Evolutionary conservation across 2,888 invertebrate species (phyloP), one percentile per base, ranked within the genome.

Genomic region (Caenorhabditis wallacei): DNA sequence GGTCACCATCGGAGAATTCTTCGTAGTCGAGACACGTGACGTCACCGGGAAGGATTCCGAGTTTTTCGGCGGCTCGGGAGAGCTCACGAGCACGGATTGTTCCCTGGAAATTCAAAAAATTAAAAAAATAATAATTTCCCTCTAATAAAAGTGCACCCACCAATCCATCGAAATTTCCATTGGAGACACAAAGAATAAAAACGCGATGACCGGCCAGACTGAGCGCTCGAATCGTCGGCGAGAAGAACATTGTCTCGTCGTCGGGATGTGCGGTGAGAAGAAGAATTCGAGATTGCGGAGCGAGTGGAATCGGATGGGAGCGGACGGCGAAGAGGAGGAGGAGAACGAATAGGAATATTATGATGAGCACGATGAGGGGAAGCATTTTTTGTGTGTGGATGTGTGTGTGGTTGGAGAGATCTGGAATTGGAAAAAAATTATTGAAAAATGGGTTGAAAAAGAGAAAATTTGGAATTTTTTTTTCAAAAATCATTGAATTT

Each of bases 221-320:
- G 1, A 87, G 79, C 10, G 80, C 82, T n/a, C 84, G 75, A 43
- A 88, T 74, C 0, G 82, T 84, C 5, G 99, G 99, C 0, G 97
- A 96, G 92, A 99, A 99, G 93, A 99, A 99, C 98, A 99, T 98
- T 89, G 96, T 96, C 92, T 99, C 98, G 92, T 99, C 98, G 93
- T 99, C 98, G 18, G 98, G 98, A 93, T 99, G 99, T 24, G 98
- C 97, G 54, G 95, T 95, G 1, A 98, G 95, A 69, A 98, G 92
- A 37, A 98, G 93, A 54, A 96, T 80, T 30, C 83, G 79, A 0
- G 66, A 71, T 22, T 64, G 53, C 11, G 63, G 54, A 1, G n/a
- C 37, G n/a, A 83, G 56, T 18, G 83, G 83, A 20, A 82, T 22
- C 16, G 82, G 78, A 24, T 68, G 59, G 37, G 80, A 83, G 18